Base-by-base conservation (phyloP, 2,113 vertebrate genomes). In the Carassius carassius region DNA sequence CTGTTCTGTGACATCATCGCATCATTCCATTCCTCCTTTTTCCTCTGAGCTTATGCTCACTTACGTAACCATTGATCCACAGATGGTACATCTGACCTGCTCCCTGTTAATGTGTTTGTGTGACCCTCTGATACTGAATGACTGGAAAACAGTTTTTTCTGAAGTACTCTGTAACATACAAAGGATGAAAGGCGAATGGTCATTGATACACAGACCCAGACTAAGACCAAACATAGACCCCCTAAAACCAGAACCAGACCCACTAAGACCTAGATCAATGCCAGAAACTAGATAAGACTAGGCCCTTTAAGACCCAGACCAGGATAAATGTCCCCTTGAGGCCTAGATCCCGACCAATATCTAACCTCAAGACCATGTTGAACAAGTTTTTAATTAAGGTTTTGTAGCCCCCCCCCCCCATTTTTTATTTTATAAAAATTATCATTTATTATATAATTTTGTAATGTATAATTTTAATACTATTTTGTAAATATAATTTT, bases 61-160 rank as follows among this genome's bases (percentile, higher is more conserved):
- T 80, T 80, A 25, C 23, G 23, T 65, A 80, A 80, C 35, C 78
- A 63, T 80, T 80, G 78, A 80, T 80, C 60, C 78, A 80, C 78
- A 79, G 77, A 79, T 62, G 77, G 77, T 56, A 78, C 77, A 78
- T 19, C 77, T 78, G 77, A 79, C 78, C 56, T 47, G n/a, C 37
- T 47, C 8, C 65, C 14, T 44, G 41, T 65, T 80, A 25, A 65
- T 79, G 37, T 29, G 60, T 79, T 79, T 65, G 41, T 19, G 58
- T 63, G 78, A 63, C 58, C 37, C 19, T 37, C 35, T 78, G 54
- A 78, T 25, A 77, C 75, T 29, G 17, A 49, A 60, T 2, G 19
- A 25, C 75, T 56, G 76, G 76, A 78, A 78, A 78, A 78, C 32
- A 11, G 32, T 78, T 58, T 19, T 58, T 60, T 29, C 41, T 35